A percentile compares a stretch with the other conserved stretches of the same genome.
Conservation (phyloP, 2,888 invertebrate species). For the Anaspis maculata region DNA sequence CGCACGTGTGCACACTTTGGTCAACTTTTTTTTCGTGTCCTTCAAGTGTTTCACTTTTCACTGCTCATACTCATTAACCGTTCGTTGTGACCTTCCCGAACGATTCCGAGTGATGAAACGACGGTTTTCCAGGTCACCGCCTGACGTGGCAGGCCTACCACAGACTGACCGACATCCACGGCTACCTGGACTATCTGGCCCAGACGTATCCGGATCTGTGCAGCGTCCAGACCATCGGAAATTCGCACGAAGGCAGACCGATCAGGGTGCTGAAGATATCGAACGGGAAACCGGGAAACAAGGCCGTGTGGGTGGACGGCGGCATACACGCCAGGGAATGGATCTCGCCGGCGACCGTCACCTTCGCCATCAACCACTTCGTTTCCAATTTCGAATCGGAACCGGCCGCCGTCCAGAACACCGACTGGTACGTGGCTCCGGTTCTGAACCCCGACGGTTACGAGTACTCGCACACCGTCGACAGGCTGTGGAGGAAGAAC, state of each 20-base stretch:
- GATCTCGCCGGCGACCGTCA: slow-evolving; percentile 74
- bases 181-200: slow-evolving; percentile 64
- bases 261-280: slow-evolving; percentile 65
- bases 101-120: neutral
- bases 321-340: slow-evolving; percentile 88
- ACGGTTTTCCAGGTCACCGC: slow-evolving; percentile 27
- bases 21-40: too few species aligned
- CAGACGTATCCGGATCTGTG: slow-evolving; percentile 64
- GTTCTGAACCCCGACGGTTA: slow-evolving; percentile 82
- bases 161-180: slow-evolving; percentile 58
- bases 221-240: slow-evolving; percentile 64
- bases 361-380: slow-evolving; percentile 65
- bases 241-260: slow-evolving; percentile 63
- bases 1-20: too few species aligned
- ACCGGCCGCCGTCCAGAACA: slow-evolving; percentile 61
- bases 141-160: slow-evolving; percentile 64
- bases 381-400: slow-evolving; percentile 59
- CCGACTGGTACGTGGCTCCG: slow-evolving; percentile 75
- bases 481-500: slow-evolving; percentile 80
- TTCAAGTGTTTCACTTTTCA: too few species aligned
- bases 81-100: too few species aligned
- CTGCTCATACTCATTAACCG: too few species aligned
- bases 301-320: slow-evolving; percentile 65
- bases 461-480: slow-evolving; percentile 71
- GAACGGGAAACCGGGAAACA: slow-evolving; percentile 49